Conservation (phyloP, 2,888 invertebrate genomes). For the Troglohyphantes excavatus region DNA sequence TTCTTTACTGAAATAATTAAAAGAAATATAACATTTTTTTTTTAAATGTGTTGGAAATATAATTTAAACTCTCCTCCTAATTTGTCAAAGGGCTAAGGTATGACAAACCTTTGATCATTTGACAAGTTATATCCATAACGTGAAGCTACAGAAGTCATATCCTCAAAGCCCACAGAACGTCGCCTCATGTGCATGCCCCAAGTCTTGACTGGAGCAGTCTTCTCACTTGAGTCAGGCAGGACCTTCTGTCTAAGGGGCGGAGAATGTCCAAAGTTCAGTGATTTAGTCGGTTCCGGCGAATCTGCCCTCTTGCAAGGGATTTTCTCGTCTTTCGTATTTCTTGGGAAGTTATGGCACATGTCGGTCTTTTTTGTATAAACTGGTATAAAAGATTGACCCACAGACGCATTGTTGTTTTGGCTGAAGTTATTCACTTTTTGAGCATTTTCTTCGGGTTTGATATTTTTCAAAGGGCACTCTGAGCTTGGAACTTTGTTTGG, state of each 20-base stretch:
- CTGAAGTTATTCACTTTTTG: slow-evolving; percentile 60
- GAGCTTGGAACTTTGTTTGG: slow-evolving; percentile 33
- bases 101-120: slow-evolving; percentile 59
- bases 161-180: slow-evolving; percentile 72
- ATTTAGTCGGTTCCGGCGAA: slow-evolving; percentile 8
- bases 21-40: too few species aligned
- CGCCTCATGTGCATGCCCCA: slow-evolving; percentile 49
- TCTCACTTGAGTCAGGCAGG: slow-evolving; percentile 30
- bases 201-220: slow-evolving; percentile 14
- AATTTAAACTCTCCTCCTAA: too few species aligned
- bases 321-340: slow-evolving; percentile 26
- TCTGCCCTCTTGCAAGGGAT: neutral
- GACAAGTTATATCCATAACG: slow-evolving; percentile 58
- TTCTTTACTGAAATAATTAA: too few species aligned
- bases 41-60: too few species aligned
- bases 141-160: slow-evolving; percentile 48
- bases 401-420: slow-evolving; percentile 65
- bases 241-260: slow-evolving; percentile 44
- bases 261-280: slow-evolving; percentile 31
- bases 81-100: too few species aligned
- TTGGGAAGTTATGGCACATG: slow-evolving; percentile 65
- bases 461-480: slow-evolving; percentile 24
- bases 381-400: slow-evolving; percentile 74
- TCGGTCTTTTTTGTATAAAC: slow-evolving; percentile 62
- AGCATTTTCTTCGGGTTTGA: slow-evolving; percentile 57